Conservation (phyloP, 2,797 vertebrate species). For the Cryptoprocta ferox region DNA sequence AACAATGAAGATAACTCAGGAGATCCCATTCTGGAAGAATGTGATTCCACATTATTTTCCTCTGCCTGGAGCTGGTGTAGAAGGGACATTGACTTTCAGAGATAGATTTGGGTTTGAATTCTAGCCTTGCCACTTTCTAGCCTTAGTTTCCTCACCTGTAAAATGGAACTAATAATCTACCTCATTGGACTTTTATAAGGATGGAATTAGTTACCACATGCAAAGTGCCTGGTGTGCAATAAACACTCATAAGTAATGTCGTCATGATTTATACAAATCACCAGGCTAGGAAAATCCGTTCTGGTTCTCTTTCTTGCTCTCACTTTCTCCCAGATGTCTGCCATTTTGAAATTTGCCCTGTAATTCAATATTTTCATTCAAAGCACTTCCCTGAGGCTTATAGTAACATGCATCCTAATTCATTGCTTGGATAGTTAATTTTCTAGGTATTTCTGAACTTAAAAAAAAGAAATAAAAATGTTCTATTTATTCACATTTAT, state of each 20-base stretch:
- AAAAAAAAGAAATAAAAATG: slow-evolving; percentile 17
- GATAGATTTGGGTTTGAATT: not conserved
- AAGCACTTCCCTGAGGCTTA: not conserved
- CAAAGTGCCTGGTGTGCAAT: not conserved
- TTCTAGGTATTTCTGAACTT: slow-evolving; percentile 59
- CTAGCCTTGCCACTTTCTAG: not conserved
- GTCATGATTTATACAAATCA: not conserved
- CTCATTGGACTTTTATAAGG: not conserved
- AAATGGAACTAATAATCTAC: not conserved
- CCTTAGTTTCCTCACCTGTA: not conserved
- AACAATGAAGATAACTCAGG: not conserved
- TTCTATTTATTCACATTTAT: slow-evolving; percentile 54
- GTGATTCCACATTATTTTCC: not conserved
- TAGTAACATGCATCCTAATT: not conserved
- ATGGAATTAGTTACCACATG: not conserved
- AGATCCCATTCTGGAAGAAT: not conserved
- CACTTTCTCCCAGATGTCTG: not conserved
- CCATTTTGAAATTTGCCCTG: slow-evolving; percentile 2
- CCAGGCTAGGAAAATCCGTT: not conserved
- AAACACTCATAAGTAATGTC: not conserved
- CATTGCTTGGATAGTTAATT: not conserved
- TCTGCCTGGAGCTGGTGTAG: not conserved
- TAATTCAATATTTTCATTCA: slow-evolving; percentile 42
- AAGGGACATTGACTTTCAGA: not conserved
- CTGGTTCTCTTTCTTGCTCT: not conserved